phyloP scores from a whole-genome alignment of 2,888 invertebrate species.

The Cerceris rybyensis region DNA sequence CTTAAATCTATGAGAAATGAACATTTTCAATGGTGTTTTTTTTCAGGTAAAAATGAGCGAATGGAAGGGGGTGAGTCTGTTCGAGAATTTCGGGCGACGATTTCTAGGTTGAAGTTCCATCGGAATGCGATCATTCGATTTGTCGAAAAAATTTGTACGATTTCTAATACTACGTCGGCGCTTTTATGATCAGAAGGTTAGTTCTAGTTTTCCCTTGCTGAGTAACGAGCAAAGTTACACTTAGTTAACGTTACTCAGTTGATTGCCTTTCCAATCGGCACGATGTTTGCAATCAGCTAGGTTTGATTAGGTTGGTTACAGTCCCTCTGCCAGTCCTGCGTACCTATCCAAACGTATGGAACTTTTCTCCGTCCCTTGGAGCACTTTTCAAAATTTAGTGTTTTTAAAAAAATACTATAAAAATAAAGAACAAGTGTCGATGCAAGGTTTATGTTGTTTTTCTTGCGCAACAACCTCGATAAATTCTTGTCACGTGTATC shows the following conservation, averaged over 20 bases:
- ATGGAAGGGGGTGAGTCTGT: too few relatives aligned
- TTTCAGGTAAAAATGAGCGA: too few relatives aligned
- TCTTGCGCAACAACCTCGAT: too few relatives aligned
- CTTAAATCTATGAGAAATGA: too few relatives aligned
- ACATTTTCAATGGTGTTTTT: too few relatives aligned
- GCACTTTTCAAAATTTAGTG: constrained; percentile 20
- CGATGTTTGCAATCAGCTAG: constrained; percentile 74
- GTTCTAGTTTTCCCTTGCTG: constrained; percentile 66
- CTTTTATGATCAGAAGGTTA: constrained; percentile 61
- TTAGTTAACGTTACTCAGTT: constrained; percentile 78
- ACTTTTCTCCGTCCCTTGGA: constrained; percentile 42
- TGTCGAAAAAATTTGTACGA: constrained; percentile 30
- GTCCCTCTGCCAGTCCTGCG: constrained; percentile 49
- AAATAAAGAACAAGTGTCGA: not conserved
- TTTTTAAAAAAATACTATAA: not conserved
- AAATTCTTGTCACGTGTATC: too few relatives aligned
- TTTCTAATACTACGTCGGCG: constrained; percentile 25
- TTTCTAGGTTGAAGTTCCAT: too few relatives aligned
- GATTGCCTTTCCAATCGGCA: constrained; percentile 77
- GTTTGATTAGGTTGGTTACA: constrained; percentile 69
- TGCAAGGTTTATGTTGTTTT: too few relatives aligned
- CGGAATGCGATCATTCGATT: not conserved
- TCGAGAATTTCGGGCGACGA: too few relatives aligned
- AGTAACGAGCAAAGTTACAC: constrained; percentile 76
- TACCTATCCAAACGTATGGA: constrained; percentile 45